phyloP scores from a whole-genome alignment of 2,113 vertebrate species.

The Taxidea taxus region DNA sequence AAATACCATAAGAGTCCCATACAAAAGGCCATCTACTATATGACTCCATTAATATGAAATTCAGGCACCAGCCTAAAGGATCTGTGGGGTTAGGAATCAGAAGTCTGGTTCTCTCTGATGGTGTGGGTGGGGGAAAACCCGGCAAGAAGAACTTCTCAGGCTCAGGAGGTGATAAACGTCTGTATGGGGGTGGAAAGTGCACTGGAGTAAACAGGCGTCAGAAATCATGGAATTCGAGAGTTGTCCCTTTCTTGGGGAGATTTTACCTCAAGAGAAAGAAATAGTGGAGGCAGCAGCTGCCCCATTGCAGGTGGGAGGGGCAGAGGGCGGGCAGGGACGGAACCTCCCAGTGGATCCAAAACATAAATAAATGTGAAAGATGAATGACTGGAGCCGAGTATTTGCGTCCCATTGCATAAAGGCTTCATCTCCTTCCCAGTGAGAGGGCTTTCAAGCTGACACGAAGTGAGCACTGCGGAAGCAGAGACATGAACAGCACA shows the following conservation, averaged over 20 bases:
- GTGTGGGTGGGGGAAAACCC: neutral
- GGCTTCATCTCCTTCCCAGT: neutral
- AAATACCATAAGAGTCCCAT: neutral
- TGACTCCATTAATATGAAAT: neutral
- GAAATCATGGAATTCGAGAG: neutral
- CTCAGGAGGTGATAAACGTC: fast-evolving
- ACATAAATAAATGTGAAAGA: neutral
- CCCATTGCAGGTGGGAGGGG: neutral
- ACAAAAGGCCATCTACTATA: fast-evolving
- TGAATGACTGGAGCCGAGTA: neutral
- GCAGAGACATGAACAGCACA: neutral
- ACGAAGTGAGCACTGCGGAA: neutral
- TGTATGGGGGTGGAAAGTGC: neutral
- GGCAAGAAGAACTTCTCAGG: neutral
- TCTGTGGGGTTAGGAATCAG: neutral
- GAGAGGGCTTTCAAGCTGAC: neutral
- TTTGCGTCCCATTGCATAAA: neutral
- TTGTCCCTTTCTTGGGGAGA: neutral
- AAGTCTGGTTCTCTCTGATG: too few relatives aligned
- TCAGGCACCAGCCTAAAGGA: neutral
- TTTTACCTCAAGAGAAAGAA: neutral
- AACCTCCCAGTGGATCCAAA: neutral
- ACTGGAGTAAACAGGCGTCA: fast-evolving
- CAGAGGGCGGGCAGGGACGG: too few relatives aligned
- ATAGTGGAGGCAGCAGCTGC: neutral